Base-by-base conservation (phyloP, 2,113 vertebrate species). In the Anoura caudifer region DNA sequence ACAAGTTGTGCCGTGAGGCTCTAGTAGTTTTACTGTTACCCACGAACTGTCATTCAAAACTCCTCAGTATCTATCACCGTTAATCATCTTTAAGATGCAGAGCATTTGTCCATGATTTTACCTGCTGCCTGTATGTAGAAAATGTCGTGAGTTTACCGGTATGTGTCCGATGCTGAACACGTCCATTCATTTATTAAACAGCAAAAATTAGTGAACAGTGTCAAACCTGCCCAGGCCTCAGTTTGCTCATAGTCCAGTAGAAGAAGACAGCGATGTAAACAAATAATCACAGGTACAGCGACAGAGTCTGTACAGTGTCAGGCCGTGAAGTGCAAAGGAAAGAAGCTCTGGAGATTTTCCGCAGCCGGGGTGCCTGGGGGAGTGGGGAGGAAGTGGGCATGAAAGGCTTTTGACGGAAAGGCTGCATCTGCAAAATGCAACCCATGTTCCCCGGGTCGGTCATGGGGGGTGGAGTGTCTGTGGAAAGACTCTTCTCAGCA, bases 11-110 rank as follows among this genome's bases (percentile, higher is more conserved):
- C 52, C 90, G 38, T 92, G 72, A 91, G 15, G 2, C 20, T 83
- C 61, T 47, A 38, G 38, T 73, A 56, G 43, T 41, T 95, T 70
- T 41, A 70, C 73, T 43, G 15, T 96, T 80, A 84, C 43, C 36
- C 10, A 54, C 9, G 28, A 75, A 12, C 33, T 72, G 43, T 69
- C 26, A 41, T 16, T 82, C 54, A 50, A 41, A 75, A 63, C 16
- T 38, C 84, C 67, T 73, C n/a, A 73, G 38, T 70, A n/a, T 20
- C 72, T 90, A 94, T 87, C 17, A 50, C n/a, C 6, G 6, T 63
- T 47, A 70, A 31, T 52, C n/a, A 41, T 90, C 65, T 41, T 79
- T 69, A 75, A 83, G 52, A 15, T 22, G 45, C 24, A 63, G 28
- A 86, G 7, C 19, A 63, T 13, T 84, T 91, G 61, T 70, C 22